Base-by-base conservation (phyloP, 2,888 invertebrate species). In the Macrosoma leucophasiata region DNA sequence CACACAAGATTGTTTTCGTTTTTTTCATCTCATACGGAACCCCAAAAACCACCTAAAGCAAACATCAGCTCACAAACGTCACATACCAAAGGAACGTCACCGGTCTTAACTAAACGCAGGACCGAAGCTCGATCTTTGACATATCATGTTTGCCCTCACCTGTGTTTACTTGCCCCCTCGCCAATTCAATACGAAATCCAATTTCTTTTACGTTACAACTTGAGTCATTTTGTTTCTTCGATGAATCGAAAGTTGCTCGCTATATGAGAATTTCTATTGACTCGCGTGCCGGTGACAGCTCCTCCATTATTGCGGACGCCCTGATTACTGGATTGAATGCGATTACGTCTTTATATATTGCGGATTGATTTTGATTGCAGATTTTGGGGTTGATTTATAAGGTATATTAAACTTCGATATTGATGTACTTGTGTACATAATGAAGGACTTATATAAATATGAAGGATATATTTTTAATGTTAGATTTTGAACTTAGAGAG, bases 181-280 rank as follows among this genome's bases (percentile, higher is more conserved):
- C 67, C 73, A 70, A 71, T 74, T 74, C 74, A 72, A 75, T 74
- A 71, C 71, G 53, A 68, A 77, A 77, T 72, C 74, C 76, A 78
- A 77, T 79, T 73, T 71, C 71, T 75, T 75, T 71, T 61, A 67
- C 68, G 67, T 65, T 69, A 68, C 67, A 71, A 73, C 64, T 70
- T 63, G 60, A 58, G 61, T 76, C 73, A 72, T 76, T 74, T 69
- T 65, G 65, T 72, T 66, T 63, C 65, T 55, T 40, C 33, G 34
- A 52, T 59, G 59, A 61, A 62, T 63, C 60, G 58, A 62, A 61
- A 60, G 57, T 64, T 63, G 57, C n/a, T n/a, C n/a, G n/a, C 44
- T 30, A 59, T 67, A 63, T 66, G 58, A 67, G 65, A 55, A 60
- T 62, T 58, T 62, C 54, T 70, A 62, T 68, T 61, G 63, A 65